Conservation (phyloP, 2,888 invertebrate genomes). For the Trichogramma evanescens region DNA sequence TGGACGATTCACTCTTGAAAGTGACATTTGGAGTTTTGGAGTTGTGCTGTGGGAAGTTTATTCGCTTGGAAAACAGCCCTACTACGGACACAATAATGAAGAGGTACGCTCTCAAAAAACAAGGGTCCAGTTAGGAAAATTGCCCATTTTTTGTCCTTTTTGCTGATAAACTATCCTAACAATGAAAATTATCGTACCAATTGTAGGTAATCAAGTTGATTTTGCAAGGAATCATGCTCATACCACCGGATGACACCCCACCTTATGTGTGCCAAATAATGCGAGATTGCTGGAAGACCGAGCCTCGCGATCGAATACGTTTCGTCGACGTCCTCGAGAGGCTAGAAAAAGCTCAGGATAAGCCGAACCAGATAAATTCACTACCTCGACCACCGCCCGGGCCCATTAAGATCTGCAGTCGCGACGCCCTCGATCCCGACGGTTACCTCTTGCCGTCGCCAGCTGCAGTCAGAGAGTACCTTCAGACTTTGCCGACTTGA, state of each 20-base stretch:
- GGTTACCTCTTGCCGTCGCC: slow-evolving; percentile 63
- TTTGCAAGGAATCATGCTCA: slow-evolving; percentile 70
- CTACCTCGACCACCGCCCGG: slow-evolving; percentile 54
- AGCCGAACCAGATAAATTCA: slow-evolving; percentile 31
- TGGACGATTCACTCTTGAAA: slow-evolving; percentile 82
- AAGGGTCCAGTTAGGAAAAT: background rate
- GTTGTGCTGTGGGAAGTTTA: slow-evolving; percentile 92
- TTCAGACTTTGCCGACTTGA: slow-evolving; percentile 51
- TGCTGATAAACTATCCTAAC: background rate
- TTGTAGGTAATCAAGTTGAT: slow-evolving; percentile 67
- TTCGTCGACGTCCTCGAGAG: slow-evolving; percentile 66
- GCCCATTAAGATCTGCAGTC: slow-evolving; percentile 46
- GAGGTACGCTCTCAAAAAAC: slow-evolving; percentile 49
- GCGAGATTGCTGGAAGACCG: slow-evolving; percentile 74
- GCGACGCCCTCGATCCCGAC: slow-evolving; percentile 56
- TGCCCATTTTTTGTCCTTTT: background rate
- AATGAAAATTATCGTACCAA: background rate
- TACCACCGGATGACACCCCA: slow-evolving; percentile 74
- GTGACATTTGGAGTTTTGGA: slow-evolving; percentile 90
- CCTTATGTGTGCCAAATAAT: slow-evolving; percentile 66
- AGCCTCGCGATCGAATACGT: slow-evolving; percentile 67
- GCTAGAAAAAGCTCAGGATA: slow-evolving; percentile 50
- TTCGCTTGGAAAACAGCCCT: slow-evolving; percentile 86
- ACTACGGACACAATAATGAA: slow-evolving; percentile 84
- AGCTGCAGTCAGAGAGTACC: slow-evolving; percentile 52